phyloP scores from a whole-genome alignment of 2,113 vertebrate genomes.

The Opisthocomus hoazin region DNA sequence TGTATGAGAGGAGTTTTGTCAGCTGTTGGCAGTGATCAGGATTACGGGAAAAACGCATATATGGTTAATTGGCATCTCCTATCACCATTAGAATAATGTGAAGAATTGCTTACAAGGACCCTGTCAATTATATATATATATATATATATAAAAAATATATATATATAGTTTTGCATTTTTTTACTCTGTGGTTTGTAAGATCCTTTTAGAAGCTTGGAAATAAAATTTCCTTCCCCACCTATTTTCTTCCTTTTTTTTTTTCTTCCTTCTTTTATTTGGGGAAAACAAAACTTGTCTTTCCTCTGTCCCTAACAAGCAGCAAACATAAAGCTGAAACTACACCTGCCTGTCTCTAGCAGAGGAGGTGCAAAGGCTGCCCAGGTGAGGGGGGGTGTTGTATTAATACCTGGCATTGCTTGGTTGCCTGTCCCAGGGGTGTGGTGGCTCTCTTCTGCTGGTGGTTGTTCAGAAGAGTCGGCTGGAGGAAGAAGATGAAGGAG shows the following conservation, averaged over 20 bases:
- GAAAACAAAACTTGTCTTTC: neutral
- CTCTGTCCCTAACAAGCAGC: neutral
- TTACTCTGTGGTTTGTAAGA: constrained; percentile 46
- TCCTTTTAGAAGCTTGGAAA: constrained; percentile 55
- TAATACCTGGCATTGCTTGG: neutral
- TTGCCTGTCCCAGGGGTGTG: neutral
- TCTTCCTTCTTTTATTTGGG: neutral
- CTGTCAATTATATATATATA: constrained; percentile 34
- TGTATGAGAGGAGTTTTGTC: neutral
- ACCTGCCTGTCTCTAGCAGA: neutral
- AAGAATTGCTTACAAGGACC: constrained; percentile 35
- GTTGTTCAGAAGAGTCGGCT: neutral
- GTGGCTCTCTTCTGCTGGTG: neutral
- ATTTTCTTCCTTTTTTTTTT: neutral
- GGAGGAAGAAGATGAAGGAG: neutral
- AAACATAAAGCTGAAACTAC: neutral
- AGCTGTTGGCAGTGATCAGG: neutral
- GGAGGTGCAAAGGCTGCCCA: neutral
- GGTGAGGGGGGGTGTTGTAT: neutral
- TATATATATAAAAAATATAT: neutral
- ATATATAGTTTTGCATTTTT: constrained; percentile 37
- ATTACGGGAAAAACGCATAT: neutral
- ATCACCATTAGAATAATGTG: constrained; percentile 55
- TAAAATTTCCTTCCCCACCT: constrained; percentile 56
- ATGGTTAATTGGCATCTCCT: constrained; percentile 20